Base-by-base conservation (phyloP, 2,888 invertebrate genomes). In the Thymelicus sylvestris region DNA sequence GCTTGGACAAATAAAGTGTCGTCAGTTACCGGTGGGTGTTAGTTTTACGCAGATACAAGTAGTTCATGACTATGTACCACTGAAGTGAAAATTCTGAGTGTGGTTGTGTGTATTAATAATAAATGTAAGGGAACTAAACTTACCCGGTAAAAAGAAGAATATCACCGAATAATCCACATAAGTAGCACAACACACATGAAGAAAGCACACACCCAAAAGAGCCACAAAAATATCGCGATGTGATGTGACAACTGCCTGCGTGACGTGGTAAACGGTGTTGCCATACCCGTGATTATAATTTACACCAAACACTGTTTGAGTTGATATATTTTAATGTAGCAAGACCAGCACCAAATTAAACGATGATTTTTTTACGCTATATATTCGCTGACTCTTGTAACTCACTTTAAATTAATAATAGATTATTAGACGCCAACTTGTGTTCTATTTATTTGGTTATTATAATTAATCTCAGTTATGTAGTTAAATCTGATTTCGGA, bases 131-230 rank as follows among this genome's bases (percentile, higher is more conserved):
- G 68, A 77, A 59, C 12, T 67, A 76, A 79, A 85, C 91, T 89
- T 90, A 93, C 93, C 93, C 93, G 82, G 82, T 88, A 84, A 87
- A 89, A 89, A 87, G 85, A 87, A 86, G 85, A 91, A 87, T 93
- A 93, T 94, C 93, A 93, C 93, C 93, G 93, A 89, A 91, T 88
- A 89, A 90, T 93, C 93, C 92, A 93, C 93, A 93, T 94, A 93
- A 86, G 93, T 93, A 93, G 94, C 92, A 94, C 92, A 93, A 93
- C 91, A 93, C 91, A 92, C 88, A 89, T 90, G 90, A 85, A 91
- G 91, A 93, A 93, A 90, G 93, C 92, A 93, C 93, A 94, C 94
- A 93, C 94, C 94, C 93, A 90, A 86, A 84, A 84, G 90, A 90
- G 90, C 87, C 90, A 93, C 93, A 93, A 93, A 93, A 93, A 93